A percentile compares a stretch with the other conserved stretches of the same genome.
phyloP scores from a whole-genome alignment of 2,797 vertebrate species.

The Margarornis squamiger region DNA sequence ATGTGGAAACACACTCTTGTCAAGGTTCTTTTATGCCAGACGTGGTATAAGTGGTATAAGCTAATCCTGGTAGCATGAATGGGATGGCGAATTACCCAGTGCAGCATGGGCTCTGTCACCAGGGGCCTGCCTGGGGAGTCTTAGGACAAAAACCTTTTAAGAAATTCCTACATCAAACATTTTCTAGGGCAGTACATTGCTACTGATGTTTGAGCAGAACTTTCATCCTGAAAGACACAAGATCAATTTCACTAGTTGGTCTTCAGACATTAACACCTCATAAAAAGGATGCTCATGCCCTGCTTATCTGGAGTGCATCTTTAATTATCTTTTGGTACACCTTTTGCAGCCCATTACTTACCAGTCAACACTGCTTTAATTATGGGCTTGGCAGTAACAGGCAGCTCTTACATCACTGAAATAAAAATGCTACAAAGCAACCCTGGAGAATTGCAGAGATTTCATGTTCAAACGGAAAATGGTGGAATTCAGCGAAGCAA shows the following conservation, averaged over 20 bases:
- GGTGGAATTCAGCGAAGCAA: not conserved
- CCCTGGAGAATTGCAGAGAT: not conserved
- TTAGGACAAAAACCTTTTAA: not conserved
- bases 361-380: constrained; percentile 51
- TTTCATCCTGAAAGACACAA: constrained; percentile 44
- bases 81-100: not conserved
- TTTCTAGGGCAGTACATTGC: constrained; percentile 8
- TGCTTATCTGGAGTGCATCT: constrained; percentile 40
- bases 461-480: not conserved
- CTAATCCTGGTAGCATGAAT: not conserved
- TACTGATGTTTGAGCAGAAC: constrained; percentile 37
- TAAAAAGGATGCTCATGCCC: constrained; percentile 39
- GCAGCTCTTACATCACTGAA: constrained; percentile 22
- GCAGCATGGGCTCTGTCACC: not conserved
- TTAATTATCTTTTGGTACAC: constrained; percentile 60
- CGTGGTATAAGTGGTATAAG: not conserved
- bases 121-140: constrained; percentile 1
- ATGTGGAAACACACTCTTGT: not conserved
- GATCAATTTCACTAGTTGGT: constrained; percentile 61
- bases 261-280: constrained; percentile 61
- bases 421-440: constrained; percentile 36
- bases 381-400: constrained; percentile 38
- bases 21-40: not conserved
- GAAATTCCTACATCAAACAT: constrained; percentile 45
- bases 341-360: constrained; percentile 64